Conservation (phyloP, 2,888 invertebrate species). For the Idaea biselata region DNA sequence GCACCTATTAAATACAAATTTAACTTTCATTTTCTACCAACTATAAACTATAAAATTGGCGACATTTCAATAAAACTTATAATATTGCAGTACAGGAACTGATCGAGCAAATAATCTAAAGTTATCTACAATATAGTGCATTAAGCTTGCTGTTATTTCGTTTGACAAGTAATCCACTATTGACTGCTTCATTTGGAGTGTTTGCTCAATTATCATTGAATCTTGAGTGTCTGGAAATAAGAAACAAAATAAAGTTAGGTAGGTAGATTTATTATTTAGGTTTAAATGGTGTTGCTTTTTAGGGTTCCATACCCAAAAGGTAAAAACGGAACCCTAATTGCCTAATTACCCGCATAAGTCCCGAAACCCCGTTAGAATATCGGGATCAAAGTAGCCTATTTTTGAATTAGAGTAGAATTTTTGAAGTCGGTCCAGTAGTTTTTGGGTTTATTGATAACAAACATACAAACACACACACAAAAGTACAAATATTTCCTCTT, state of each 20-base stretch:
- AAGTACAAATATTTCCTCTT: too few relatives aligned
- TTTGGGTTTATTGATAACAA: too few relatives aligned
- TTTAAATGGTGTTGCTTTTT: too few relatives aligned
- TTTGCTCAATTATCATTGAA: slow-evolving; percentile 45
- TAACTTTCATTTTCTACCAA: neutral
- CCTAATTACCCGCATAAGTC: too few relatives aligned
- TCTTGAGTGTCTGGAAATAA: slow-evolving; percentile 44
- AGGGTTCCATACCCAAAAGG: neutral
- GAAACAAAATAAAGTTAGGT: neutral
- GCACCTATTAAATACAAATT: too few relatives aligned
- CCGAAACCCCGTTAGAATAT: too few relatives aligned
- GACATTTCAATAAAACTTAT: slow-evolving; percentile 44
- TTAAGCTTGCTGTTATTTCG: slow-evolving; percentile 63
- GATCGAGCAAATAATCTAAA: slow-evolving; percentile 60
- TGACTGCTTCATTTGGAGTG: slow-evolving; percentile 44
- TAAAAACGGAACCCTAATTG: too few relatives aligned
- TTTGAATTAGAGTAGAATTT: too few relatives aligned
- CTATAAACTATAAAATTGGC: neutral
- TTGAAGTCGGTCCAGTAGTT: too few relatives aligned
- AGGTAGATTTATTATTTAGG: neutral
- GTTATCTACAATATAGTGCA: slow-evolving; percentile 68
- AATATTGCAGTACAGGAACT: slow-evolving; percentile 64
- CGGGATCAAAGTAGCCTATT: too few relatives aligned
- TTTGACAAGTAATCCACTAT: slow-evolving; percentile 63
- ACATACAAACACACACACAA: too few relatives aligned